Base-by-base conservation (phyloP, 2,113 vertebrate genomes). In the Nestor notabilis region DNA sequence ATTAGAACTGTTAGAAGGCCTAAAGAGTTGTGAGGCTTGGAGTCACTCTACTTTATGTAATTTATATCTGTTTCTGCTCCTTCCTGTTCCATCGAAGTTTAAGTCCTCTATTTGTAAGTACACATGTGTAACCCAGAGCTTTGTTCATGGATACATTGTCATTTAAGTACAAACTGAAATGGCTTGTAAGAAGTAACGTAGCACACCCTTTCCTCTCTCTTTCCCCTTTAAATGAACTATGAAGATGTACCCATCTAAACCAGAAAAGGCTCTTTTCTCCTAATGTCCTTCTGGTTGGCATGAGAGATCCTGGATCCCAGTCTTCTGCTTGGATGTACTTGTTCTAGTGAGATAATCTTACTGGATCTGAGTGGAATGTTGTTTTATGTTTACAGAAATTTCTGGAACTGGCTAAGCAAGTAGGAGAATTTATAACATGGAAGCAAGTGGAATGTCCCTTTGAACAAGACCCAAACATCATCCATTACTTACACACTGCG, bases 381-480 rank as follows among this genome's bases (percentile, higher is more conserved):
- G 46, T 61, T 93, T 92, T 87, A 33, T 87, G 6, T 89, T 95
- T 87, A 76, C 95, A 98, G 98, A 99, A 98, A 95, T 98, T 98
- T 88, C 95, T 98, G 97, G 98, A 99, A 89, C 95, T 98, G 95
- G 98, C 98, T 77, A 98, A 98, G 87, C 98, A 98, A 95, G 98
- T 98, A 75, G 98, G 98, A 95, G 98, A 98, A 83, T 99, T 99
- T 92, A 98, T 98, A 97, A 98, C 98, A 7, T 98, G 98, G 98
- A 98, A 98, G 70, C 98, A 98, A 97, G 98, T 98, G 89, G 98
- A 98, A 75, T 98, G 98, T 96, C 98, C 98, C n/a, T 99, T 98
- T 37, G 97, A 98, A 56, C 98, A 97, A 94, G 98, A 98, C 37
- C 95, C 97, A 25, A 98, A 97, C 95, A 98, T 98, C 90, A 98